Evolutionary conservation across 2,113 vertebrate species (phyloP), one percentile per base, ranked within the genome.

Genomic region (Dascyllus trimaculatus): DNA sequence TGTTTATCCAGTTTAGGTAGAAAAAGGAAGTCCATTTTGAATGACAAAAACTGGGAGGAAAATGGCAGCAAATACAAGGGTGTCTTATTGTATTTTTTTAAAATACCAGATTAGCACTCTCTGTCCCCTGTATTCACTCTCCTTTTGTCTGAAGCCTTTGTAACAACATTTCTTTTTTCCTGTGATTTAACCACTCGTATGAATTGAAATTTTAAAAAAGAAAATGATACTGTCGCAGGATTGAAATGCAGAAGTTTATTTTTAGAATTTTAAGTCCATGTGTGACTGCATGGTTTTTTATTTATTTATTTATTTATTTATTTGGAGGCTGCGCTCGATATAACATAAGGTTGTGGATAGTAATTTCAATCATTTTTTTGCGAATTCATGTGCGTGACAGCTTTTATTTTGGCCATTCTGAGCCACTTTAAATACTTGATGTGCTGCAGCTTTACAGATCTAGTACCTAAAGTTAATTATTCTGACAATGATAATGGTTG

Each of bases 1-100:
- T 94, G 93, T 94, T 94, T 93, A 92, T 95, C 91, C 89, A 85
- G 90, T 93, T 90, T 88, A 92, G 90, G 88, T 88, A 79, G 84
- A 65, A 78, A 78, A 78, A 79, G 78, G 77, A 85, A 86, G 87
- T 91, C 76, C 76, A 75, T 81, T 91, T 85, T 88, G 85, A 87
- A 85, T 80, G 88, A 90, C 79, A 94, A 87, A 90, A 87, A 80
- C 82, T 76, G 67, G 21, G 61, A 78, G 67, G 71, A 81, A 84
- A 76, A 85, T 71, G 73, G 70, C 59, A 80, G 66, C 48, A 71
- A 86, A 76, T 40, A 60, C 48, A 80, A 65, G 51, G 32, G 56
- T 43, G 84, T 67, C 51, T 86, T 61, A 54, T 68, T 79, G 58
- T 75, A 59, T 49, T 51, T 48, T 56, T 40, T 65, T 81, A 71